A percentile compares a stretch with the other conserved stretches of the same genome.
Evolutionary conservation across 2,888 invertebrate genomes (phyloP).

Genomic region (Pollenia amentaria): DNA sequence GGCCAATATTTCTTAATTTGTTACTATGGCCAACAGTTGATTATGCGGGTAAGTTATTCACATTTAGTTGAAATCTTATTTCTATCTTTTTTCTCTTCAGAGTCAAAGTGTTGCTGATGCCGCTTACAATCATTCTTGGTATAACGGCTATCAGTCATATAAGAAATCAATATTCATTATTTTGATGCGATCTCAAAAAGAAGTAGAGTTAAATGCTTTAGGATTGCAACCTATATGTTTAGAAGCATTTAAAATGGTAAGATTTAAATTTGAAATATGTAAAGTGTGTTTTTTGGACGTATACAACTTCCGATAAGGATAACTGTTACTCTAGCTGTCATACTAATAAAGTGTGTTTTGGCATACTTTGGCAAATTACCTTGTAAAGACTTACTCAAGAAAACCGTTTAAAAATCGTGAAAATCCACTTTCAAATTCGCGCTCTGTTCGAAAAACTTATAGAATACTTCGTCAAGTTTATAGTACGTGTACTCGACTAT

Average conservation of each 20-base stretch:
- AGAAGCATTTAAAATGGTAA: conserved; percentile 78
- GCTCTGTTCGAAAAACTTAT: no score
- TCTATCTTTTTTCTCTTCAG: conserved; percentile 67
- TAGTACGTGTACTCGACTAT: no score
- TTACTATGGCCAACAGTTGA: conserved; percentile 75
- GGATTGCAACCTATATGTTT: conserved; percentile 78
- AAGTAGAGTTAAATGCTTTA: conserved; percentile 76
- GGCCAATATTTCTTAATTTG: conserved; percentile 76
- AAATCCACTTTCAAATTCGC: no score
- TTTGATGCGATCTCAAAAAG: conserved; percentile 77
- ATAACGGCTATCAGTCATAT: conserved; percentile 77
- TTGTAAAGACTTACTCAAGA: no score
- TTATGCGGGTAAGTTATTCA: conserved; percentile 66
- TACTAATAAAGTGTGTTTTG: no score
- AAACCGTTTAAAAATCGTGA: no score
- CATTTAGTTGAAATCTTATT: background rate
- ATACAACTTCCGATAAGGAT: no score
- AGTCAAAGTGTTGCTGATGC: conserved; percentile 76
- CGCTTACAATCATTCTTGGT: conserved; percentile 78
- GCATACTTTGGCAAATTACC: no score
- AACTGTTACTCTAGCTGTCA: no score
- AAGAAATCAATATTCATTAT: conserved; percentile 77
- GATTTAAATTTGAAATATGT: background rate
- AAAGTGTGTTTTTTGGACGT: background rate
- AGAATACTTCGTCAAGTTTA: no score